Percentiles rank a stretch among this genome's conserved stretches.
Evolutionary conservation across 2,888 invertebrate species (phyloP).

Genomic region (Paralinhomoeus sp.): DNA sequence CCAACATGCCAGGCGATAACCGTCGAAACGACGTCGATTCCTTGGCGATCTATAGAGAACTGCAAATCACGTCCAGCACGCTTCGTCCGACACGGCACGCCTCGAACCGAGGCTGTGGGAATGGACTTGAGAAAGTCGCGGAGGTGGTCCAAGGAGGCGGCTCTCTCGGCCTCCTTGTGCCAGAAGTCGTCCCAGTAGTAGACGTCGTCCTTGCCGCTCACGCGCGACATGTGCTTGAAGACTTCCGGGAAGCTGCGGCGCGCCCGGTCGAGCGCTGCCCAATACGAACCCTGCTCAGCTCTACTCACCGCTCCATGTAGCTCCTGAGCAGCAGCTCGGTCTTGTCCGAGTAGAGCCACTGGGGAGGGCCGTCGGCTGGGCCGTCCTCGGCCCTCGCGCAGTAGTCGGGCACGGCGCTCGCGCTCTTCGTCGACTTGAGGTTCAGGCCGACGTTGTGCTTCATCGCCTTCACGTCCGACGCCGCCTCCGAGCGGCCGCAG

Average conservation of each 20-base stretch:
- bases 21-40: no score
- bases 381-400: no score
- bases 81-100: no score
- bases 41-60: no score
- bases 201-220: slow-evolving; percentile 34
- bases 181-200: slow-evolving; percentile 48
- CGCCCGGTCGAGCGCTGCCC: no score
- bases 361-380: no score
- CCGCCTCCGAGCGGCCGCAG: background rate
- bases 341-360: slow-evolving; percentile 58
- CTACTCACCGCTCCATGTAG: slow-evolving; percentile 38
- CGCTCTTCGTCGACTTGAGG: no score
- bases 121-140: slow-evolving; percentile 42
- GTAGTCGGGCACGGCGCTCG: no score
- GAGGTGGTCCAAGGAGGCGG: slow-evolving; percentile 25
- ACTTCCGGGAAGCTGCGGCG: slow-evolving; percentile 43
- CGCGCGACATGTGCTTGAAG: slow-evolving; percentile 37
- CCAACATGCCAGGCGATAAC: no score
- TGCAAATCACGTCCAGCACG: no score
- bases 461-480: background rate
- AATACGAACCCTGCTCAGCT: background rate
- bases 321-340: slow-evolving; percentile 44
- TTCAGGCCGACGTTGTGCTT: slow-evolving; percentile 1
- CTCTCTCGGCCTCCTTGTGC: slow-evolving; percentile 36
- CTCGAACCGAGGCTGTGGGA: background rate